phyloP scores from a whole-genome alignment of 2,888 invertebrate genomes.

The Syritta pipiens region DNA sequence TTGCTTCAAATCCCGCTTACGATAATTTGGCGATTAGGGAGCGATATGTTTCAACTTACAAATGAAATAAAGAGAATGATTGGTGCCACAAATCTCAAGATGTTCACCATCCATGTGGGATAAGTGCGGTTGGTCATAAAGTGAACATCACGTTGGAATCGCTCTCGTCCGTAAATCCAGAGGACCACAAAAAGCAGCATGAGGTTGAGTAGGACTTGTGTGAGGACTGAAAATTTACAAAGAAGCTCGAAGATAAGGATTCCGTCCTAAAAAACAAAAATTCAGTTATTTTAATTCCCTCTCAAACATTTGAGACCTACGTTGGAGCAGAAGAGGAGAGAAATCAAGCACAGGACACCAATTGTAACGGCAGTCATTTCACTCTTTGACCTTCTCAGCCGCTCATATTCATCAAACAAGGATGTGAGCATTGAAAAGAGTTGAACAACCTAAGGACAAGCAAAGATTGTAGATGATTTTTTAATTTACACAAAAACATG shows the following conservation, averaged over 20 bases:
- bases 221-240: conserved; percentile 67
- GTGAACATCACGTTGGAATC: conserved; percentile 61
- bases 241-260: conserved; percentile 67
- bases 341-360: neutral
- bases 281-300: neutral
- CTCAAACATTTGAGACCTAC: neutral
- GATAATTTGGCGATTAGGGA: too few species aligned
- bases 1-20: too few species aligned
- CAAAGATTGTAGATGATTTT: neutral
- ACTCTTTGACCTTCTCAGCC: conserved; percentile 71
- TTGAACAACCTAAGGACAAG: conserved; percentile 50
- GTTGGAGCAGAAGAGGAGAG: conserved; percentile 69
- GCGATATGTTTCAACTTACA: conserved; percentile 57
- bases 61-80: conserved; percentile 67
- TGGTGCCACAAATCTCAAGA: conserved; percentile 74
- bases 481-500: too few species aligned
- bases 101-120: conserved; percentile 54
- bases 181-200: conserved; percentile 60
- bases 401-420: conserved; percentile 76
- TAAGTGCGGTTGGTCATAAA: conserved; percentile 53
- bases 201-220: conserved; percentile 88
- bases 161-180: conserved; percentile 64
- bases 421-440: conserved; percentile 73
- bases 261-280: neutral
- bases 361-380: neutral